Evolutionary conservation across 2,113 vertebrate genomes (phyloP).

Genomic region (Eclectus roratus): DNA sequence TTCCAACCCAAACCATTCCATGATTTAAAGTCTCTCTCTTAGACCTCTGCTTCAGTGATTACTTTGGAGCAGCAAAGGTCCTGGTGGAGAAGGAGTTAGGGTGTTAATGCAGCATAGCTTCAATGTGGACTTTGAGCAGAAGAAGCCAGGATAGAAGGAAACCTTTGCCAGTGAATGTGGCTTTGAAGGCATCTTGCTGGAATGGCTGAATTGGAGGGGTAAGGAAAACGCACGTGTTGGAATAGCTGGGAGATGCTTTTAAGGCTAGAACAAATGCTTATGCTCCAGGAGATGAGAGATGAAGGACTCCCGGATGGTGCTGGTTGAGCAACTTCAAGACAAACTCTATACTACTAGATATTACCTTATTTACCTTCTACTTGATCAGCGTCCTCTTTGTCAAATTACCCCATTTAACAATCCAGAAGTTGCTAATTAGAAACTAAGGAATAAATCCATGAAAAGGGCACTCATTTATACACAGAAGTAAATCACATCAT

Average conservation of each 20-base stretch:
- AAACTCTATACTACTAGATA: background rate
- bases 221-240: rapidly evolving
- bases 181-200: background rate
- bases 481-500: background rate
- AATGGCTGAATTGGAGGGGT: background rate
- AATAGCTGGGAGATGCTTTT: background rate
- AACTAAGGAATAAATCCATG: background rate
- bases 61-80: background rate
- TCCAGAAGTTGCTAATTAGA: background rate
- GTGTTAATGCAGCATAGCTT: rapidly evolving
- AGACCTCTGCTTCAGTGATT: background rate
- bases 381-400: background rate
- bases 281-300: background rate
- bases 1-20: background rate
- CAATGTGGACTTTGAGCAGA: background rate
- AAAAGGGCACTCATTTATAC: background rate
- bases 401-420: background rate
- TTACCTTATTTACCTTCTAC: background rate
- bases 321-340: background rate
- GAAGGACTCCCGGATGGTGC: background rate
- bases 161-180: background rate
- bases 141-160: background rate
- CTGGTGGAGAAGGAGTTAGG: background rate
- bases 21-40: background rate
- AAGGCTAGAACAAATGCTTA: background rate